phyloP scores from a whole-genome alignment of 2,888 invertebrate genomes.

The Rhabditoides inermis region DNA sequence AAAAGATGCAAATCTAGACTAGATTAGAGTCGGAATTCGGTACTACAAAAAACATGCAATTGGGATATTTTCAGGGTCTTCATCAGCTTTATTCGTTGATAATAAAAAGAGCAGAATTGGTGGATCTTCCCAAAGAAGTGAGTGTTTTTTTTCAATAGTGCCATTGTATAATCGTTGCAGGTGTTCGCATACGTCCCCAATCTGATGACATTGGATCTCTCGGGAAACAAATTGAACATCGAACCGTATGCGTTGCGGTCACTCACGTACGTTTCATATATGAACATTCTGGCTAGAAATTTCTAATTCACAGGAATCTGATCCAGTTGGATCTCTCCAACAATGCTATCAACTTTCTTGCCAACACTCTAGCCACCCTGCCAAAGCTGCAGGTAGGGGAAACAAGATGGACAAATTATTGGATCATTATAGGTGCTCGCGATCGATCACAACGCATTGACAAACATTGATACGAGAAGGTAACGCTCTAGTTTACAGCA shows the following conservation, averaged over 20 bases:
- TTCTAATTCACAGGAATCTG: constrained; percentile 17
- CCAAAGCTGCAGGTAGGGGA: constrained; percentile 19
- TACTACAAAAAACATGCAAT: background rate
- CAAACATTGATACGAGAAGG: constrained; percentile 33
- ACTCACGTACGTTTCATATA: constrained; percentile 17
- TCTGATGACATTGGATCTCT: constrained; percentile 38
- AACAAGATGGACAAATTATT: too few species aligned
- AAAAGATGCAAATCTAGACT: background rate
- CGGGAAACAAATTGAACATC: constrained; percentile 32
- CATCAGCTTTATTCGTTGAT: constrained; percentile 34
- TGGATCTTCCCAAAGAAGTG: constrained; percentile 20
- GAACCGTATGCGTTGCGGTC: constrained; percentile 30
- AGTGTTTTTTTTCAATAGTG: background rate
- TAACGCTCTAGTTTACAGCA: background rate
- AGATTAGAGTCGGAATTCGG: background rate
- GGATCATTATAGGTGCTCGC: constrained; percentile 19
- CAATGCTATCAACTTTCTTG: constrained; percentile 28
- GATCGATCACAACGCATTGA: constrained; percentile 26
- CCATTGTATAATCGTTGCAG: constrained; percentile 7
- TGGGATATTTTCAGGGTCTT: constrained; percentile 23
- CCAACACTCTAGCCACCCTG: constrained; percentile 26
- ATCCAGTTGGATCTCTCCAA: constrained; percentile 35
- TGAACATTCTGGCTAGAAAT: too few species aligned
- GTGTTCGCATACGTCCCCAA: constrained; percentile 33
- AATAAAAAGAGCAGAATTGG: constrained; percentile 30